phyloP scores from a whole-genome alignment of 2,888 invertebrate species.

The Rhimphoctona megacephalus region DNA sequence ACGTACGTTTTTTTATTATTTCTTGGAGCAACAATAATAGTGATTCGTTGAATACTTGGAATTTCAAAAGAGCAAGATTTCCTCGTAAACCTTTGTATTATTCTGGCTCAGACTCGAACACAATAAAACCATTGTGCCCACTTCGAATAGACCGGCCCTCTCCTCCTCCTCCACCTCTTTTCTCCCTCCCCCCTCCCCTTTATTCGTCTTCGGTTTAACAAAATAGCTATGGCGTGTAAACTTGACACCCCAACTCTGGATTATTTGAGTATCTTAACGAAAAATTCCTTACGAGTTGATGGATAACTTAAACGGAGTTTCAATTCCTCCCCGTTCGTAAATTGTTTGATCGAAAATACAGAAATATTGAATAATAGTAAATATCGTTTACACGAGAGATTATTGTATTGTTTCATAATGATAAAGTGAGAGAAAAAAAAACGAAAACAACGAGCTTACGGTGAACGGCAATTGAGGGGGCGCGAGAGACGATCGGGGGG shows the following conservation, averaged over 20 bases:
- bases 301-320: conserved; percentile 29
- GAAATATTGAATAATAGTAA: conserved; percentile 25
- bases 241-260: conserved; percentile 41
- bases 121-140: conserved; percentile 38
- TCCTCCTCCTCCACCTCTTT: conserved; percentile 12
- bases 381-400: conserved; percentile 3
- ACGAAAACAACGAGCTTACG: conserved; percentile 41
- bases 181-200: not conserved
- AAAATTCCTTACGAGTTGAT: conserved; percentile 41
- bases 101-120: conserved; percentile 16
- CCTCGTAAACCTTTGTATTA: conserved; percentile 23
- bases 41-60: conserved; percentile 21
- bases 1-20: not conserved
- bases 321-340: not conserved
- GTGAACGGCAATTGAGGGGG: conserved; percentile 34
- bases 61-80: conserved; percentile 16
- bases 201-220: conserved; percentile 11
- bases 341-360: not conserved
- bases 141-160: conserved; percentile 19
- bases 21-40: conserved; percentile 18
- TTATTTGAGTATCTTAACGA: conserved; percentile 35
- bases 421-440: conserved; percentile 30
- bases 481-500: conserved; percentile 28
- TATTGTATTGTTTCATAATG: conserved; percentile 46
- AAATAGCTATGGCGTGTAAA: conserved; percentile 46